These are phyloP conservation scores for Paradisaea rubra DNA, from an alignment of 2,113 vertebrate species.

Conservation along the genomic window DNA sequence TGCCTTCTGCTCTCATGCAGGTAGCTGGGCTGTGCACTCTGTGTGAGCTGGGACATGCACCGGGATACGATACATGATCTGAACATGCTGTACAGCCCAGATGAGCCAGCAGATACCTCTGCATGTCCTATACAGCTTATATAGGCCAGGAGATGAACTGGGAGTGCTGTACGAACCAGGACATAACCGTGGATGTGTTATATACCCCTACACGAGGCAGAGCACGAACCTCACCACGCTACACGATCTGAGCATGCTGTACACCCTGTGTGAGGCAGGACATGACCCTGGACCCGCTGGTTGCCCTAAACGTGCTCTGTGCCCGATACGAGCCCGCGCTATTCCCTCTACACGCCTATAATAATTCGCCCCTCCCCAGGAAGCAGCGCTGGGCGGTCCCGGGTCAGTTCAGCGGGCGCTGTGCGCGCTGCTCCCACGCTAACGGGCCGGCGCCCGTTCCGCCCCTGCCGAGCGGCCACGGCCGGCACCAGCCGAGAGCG, in stretches of 20 bases:
- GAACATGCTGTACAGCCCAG: rapidly evolving
- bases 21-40: neutral
- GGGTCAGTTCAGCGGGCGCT: neutral
- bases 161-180: neutral
- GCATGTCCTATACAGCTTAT: rapidly evolving
- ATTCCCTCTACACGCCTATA: neutral
- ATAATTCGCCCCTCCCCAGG: neutral
- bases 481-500: neutral
- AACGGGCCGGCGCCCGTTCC: neutral
- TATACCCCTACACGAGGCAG: rapidly evolving
- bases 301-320: neutral
- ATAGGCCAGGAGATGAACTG: rapidly evolving
- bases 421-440: neutral
- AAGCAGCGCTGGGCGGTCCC: neutral
- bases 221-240: rapidly evolving
- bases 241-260: neutral
- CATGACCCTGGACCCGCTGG: neutral
- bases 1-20: neutral
- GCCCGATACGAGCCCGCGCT: neutral
- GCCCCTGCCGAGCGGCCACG: neutral
- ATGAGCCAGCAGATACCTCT: neutral
- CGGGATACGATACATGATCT: rapidly evolving
- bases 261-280: rapidly evolving
- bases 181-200: too few species aligned
- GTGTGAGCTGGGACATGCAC: neutral